A percentile compares a stretch with the other conserved stretches of the same genome.
These are phyloP conservation scores for Clusia tigrina DNA, from an alignment of 2,888 invertebrate species.

Conservation along the genomic window DNA sequence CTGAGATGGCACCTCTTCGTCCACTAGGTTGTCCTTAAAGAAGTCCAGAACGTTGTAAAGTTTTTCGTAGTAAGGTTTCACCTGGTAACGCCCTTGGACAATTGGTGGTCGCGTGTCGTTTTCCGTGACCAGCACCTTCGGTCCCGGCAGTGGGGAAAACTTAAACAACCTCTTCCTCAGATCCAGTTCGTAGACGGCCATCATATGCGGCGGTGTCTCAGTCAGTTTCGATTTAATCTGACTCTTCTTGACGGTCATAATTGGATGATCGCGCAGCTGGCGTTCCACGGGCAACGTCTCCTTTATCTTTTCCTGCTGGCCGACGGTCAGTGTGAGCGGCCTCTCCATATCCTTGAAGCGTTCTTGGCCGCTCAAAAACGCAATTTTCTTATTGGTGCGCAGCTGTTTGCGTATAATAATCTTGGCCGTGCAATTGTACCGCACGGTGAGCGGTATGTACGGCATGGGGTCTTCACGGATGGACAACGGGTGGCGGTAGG, in stretches of 20 bases:
- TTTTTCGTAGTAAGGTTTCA: background rate
- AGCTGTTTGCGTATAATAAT: slow-evolving; percentile 47
- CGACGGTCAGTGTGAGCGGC: slow-evolving; percentile 37
- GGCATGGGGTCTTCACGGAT: slow-evolving; percentile 29
- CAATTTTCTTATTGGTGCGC: slow-evolving; percentile 56
- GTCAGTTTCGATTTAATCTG: slow-evolving; percentile 40
- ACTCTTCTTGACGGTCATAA: slow-evolving; percentile 28
- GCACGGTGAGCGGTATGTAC: slow-evolving; percentile 19
- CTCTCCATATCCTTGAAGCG: slow-evolving; percentile 50
- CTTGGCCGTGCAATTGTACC: slow-evolving; percentile 53
- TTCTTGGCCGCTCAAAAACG: slow-evolving; percentile 55
- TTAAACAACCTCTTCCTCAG: slow-evolving; percentile 54
- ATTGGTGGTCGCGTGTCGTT: slow-evolving; percentile 38
- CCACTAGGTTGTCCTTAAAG: too few relatives aligned
- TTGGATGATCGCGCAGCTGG: slow-evolving; percentile 44
- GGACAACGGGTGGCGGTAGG: slow-evolving; percentile 38
- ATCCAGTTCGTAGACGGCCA: slow-evolving; percentile 40
- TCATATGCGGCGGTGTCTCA: slow-evolving; percentile 46
- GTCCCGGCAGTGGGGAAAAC: slow-evolving; percentile 52
- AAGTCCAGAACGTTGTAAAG: background rate
- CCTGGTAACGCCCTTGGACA: slow-evolving; percentile 22
- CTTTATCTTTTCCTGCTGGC: slow-evolving; percentile 44
- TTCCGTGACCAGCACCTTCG: slow-evolving; percentile 51
- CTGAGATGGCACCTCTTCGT: too few relatives aligned
- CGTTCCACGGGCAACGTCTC: slow-evolving; percentile 42